These are phyloP conservation scores for Perca schrenkii DNA, from an alignment of 2,113 vertebrate species.

Conservation along the genomic window DNA sequence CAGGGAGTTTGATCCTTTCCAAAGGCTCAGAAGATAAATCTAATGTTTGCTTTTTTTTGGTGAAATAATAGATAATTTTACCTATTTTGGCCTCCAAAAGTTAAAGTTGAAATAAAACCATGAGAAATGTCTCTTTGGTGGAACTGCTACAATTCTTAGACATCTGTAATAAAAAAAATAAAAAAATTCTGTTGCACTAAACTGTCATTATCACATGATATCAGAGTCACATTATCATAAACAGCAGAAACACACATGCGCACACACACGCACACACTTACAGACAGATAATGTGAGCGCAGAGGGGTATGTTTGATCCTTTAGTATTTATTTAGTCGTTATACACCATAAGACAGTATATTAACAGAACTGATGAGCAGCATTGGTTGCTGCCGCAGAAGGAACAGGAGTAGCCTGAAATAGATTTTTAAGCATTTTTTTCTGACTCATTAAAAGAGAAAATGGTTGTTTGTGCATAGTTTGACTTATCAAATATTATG, in stretches of 20 bases:
- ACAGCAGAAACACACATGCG: constrained; percentile 5
- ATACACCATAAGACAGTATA: constrained; percentile 38
- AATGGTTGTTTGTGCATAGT: neutral
- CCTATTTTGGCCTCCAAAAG: neutral
- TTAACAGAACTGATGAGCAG: constrained; percentile 35
- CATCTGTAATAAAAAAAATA: neutral
- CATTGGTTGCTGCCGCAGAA: constrained; percentile 34
- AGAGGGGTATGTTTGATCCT: constrained; percentile 34
- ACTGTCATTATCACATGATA: neutral
- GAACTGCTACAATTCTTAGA: neutral
- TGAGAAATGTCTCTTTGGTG: neutral
- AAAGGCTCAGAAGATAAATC: neutral
- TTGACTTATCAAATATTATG: neutral
- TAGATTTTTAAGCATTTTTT: neutral
- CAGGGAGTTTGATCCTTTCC: no score
- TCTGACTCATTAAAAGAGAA: neutral
- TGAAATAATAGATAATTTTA: neutral
- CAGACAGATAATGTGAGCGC: constrained; percentile 9
- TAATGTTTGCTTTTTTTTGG: no score
- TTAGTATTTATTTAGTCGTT: constrained; percentile 48
- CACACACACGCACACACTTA: neutral
- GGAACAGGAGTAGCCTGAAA: constrained; percentile 13
- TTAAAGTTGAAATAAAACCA: neutral
- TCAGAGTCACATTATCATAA: constrained; percentile 7
- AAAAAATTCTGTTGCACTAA: constrained; percentile 5